Percentiles rank a stretch among this genome's conserved stretches.
Conservation (phyloP, 2,888 invertebrate species). For the Icerya purchasi region DNA sequence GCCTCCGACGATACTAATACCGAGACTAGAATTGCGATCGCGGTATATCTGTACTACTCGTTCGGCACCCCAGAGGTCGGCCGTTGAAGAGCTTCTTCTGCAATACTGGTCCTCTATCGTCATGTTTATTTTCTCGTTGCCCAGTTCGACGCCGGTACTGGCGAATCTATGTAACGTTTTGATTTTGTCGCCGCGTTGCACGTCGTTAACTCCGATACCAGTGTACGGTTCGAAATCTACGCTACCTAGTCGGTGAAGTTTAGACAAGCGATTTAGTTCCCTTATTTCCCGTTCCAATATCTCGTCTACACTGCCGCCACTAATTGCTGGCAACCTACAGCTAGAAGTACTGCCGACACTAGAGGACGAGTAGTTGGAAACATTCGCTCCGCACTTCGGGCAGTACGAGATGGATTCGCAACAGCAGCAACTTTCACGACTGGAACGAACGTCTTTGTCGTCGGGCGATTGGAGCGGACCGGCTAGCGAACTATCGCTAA, state of each 20-base stretch:
- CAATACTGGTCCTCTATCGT: conserved; percentile 22
- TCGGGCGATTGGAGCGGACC: too few species aligned
- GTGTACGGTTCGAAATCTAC: conserved; percentile 13
- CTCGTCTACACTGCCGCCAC: background rate
- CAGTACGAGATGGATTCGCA: background rate
- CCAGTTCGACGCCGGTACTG: conserved; percentile 16
- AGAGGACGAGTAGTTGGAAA: background rate
- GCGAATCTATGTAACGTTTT: conserved; percentile 16
- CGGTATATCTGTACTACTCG: conserved; percentile 49
- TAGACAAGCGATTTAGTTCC: conserved; percentile 10
- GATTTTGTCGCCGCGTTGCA: conserved; percentile 9
- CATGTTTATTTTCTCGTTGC: conserved; percentile 18
- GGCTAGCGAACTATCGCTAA: too few species aligned
- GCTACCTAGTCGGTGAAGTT: conserved; percentile 15
- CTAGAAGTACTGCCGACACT: background rate
- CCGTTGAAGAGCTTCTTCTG: conserved; percentile 21
- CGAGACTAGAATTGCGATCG: conserved; percentile 58
- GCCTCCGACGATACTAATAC: conserved; percentile 92
- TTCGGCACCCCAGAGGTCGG: conserved; percentile 67
- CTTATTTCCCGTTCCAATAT: conserved; percentile 4
- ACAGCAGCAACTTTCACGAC: background rate
- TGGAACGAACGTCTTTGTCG: too few species aligned
- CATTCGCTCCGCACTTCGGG: background rate
- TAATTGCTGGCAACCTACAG: background rate
- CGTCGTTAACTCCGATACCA: conserved; percentile 6